Base-by-base conservation (phyloP, 92 coral and sea anemone species). In the Epizoanthus ramosus region DNA sequence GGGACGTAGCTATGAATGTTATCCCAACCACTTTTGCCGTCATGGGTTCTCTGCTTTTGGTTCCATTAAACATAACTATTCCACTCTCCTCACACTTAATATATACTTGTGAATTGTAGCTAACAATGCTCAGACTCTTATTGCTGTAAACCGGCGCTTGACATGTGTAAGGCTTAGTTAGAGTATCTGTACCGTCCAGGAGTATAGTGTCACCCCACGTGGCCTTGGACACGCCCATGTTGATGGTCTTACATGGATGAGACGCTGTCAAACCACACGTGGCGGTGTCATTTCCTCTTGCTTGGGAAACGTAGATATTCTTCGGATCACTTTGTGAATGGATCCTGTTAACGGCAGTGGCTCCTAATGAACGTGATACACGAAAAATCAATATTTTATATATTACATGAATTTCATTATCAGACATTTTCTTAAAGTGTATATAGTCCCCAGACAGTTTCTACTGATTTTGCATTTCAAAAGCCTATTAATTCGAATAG, bases 221-320 rank as follows among this genome's bases (percentile, higher is more conserved):
- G 19, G 71, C 71, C 19, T 28, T 19, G 9, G 71, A 31, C 39
- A 66, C 47, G 5, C 71, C 71, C 71, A 31, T 66, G n/a, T 41
- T 9, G 12, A 66, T 66, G 71, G 43, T 66, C 45, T 66, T 66
- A 33, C 71, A 66, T n/a, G 71, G 71, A 37, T 19, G 33, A 14
- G 71, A 28, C 19, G 45, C 45, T 66, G 71, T 28, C 47, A 33
- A 41, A 10, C 71, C 71, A 66, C 71, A 66, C 21, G 39, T 37
- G 47, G 33, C 8, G 33, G 47, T 66, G 21, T 66, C 71, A 3
- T 66, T 33, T 41, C 71, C 71, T 12, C 8, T 66, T 66, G 45
- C 47, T n/a, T 66, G 33, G 19, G 71, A 66, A 2, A 66, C 47
- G 28, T 66, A 65, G 5, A 65, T 65, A 65, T 28, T 15, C 13